Base-by-base conservation (phyloP, 2,113 vertebrate genomes). In the Pseudopodoces humilis region DNA sequence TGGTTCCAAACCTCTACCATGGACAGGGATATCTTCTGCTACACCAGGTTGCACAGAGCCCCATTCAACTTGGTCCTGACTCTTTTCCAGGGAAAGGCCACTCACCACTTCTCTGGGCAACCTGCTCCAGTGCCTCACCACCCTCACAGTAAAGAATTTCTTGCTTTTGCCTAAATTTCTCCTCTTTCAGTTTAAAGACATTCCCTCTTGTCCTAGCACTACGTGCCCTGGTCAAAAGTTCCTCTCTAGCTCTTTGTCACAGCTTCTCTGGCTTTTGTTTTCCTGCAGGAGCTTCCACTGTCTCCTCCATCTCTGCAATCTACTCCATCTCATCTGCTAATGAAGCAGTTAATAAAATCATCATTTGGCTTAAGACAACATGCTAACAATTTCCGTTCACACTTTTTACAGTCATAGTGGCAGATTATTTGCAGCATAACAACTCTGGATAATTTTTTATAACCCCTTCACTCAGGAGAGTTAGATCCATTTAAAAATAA, bases 331-430 rank as follows among this genome's bases (percentile, higher is more conserved):
- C 53, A 84, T 89, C 65, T 94, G 64, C 44, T 91, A 94, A 96
- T 89, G 91, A 95, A 94, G 74, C 20, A 82, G 92, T 95, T 94
- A 96, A 96, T 88, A 67, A 88, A 89, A 86, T 71, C 91, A 88
- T 96, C 80, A 56, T 71, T 83, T 90, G 47, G 72, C 68, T 75
- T 81, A 92, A 92, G 92, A 94, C 88, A 96, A 88, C 91, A 95
- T 94, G 94, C 43, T 95, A 93, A 95, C 33, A 0, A 94, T 90
- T 96, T 94, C 91, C 15, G 0, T 95, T 96, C 94, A 94, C 91
- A 89, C 92, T 91, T 96, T 76, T 90, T 83, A 77, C 76, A 96
- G 76, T 60, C 88, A 56, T 47, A 88, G 83, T 68, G 91, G 77
- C 94, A 95, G 80, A 88, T 78, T 86, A 95, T 81, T 83, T 94